Evolutionary conservation across 2,888 invertebrate genomes (phyloP), one percentile per base, ranked within the genome.

Genomic region (Augochlorella aurata): DNA sequence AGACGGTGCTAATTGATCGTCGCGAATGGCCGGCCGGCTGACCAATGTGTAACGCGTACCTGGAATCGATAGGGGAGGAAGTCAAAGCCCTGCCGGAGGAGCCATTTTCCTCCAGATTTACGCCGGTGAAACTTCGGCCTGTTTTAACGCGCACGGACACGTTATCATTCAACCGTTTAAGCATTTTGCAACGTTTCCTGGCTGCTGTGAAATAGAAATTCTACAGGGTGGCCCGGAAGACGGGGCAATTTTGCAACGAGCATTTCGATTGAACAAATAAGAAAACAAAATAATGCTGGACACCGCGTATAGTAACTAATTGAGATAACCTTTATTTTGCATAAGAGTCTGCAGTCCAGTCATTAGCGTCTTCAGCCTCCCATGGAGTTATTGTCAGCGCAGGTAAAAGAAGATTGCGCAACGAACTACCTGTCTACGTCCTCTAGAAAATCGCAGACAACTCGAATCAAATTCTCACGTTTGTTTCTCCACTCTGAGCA

Each of bases 51-150:
- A 77, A 54, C 65, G n/a, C n/a, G 29, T 67, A 77, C 80, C 77
- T 50, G 69, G 65, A 81, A 84, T 79, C 79, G 79, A 85, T 84
- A 85, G 38, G 74, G 69, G 80, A 78, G 69, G 47, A 79, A 81
- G 83, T 76, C 82, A 72, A 78, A 85, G 77, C 78, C 38, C 44
- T 21, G 83, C 63, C 77, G 85, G 70, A 77, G 82, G 79, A 79
- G 75, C 65, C 78, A 74, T 78, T 84, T 85, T 63, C 77, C 65
- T 52, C 10, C 58, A 38, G 29, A 63, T 9, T 18, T 2, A 58
- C 14, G 7, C 1, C 21, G 14, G 5, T 8, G 21, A 21, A 52
- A 52, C n/a, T 52, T n/a, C n/a, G 7, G 21, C 21, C 52, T n/a
- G 10, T 10, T 38, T 38, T 5, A 38, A 38, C 52, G 49, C 49